Evolutionary conservation across 2,797 vertebrate species (phyloP).

Genomic region (Chloroceryle amazona): DNA sequence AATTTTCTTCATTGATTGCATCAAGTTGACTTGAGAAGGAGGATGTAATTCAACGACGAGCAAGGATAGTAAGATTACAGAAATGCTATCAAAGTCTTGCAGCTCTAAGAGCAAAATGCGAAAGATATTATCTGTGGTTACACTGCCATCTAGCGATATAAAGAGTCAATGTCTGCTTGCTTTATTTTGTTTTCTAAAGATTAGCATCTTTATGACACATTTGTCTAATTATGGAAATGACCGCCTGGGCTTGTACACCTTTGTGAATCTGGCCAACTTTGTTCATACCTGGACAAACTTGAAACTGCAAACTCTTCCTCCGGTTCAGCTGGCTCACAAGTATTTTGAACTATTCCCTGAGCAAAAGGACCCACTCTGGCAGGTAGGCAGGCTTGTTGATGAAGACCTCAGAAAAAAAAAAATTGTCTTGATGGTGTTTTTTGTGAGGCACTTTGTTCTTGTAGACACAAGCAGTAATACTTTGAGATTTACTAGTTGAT

Average conservation of each 20-base stretch:
- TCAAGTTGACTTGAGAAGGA: not conserved
- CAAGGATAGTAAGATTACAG: not conserved
- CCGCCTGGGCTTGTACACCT: constrained; percentile 93
- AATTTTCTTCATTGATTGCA: not conserved
- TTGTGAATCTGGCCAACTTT: constrained; percentile 95
- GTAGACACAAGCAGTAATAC: not conserved
- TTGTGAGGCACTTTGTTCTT: not conserved
- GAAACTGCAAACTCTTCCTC: constrained; percentile 92
- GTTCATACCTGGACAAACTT: constrained; percentile 96
- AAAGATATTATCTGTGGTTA: not conserved
- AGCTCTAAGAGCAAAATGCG: not conserved
- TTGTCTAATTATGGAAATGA: constrained; percentile 95
- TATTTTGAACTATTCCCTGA: constrained; percentile 97
- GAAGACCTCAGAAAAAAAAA: not conserved
- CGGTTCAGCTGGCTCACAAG: constrained; percentile 91
- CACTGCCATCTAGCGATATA: constrained; percentile 73
- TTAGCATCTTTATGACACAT: constrained; percentile 98
- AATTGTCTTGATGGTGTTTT: accelerated
- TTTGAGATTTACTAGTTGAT: not conserved
- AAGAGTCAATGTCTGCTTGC: not conserved
- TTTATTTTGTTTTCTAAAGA: constrained; percentile 77
- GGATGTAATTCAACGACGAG: not conserved
- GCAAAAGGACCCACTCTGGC: constrained; percentile 96
- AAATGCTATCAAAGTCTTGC: not conserved
- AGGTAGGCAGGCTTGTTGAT: constrained; percentile 84